Conservation (phyloP, 2,888 invertebrate species). For the Mystacides longicornis region DNA sequence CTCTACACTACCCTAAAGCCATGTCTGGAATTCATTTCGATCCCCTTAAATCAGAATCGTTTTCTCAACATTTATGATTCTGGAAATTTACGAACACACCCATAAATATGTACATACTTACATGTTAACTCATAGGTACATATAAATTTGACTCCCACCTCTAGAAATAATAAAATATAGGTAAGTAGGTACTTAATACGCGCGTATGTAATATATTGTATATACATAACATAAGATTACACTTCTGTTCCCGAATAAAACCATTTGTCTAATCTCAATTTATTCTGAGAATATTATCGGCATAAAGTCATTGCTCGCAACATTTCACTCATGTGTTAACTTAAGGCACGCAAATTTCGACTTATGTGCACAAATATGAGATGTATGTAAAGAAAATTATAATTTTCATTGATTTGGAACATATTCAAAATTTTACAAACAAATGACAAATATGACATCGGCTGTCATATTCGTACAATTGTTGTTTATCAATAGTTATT, state of each 20-base stretch:
- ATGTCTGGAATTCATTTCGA: neutral
- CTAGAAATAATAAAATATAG: neutral
- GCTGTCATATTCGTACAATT: too few species aligned
- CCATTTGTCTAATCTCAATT: constrained; percentile 24
- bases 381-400: too few species aligned
- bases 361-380: too few species aligned
- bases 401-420: too few species aligned
- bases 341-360: too few species aligned
- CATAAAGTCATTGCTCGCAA: too few species aligned
- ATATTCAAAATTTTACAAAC: too few species aligned
- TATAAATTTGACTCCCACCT: neutral
- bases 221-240: too few species aligned
- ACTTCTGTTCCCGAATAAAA: constrained; percentile 22
- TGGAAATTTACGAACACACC: constrained; percentile 6
- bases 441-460: too few species aligned
- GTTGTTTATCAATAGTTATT: too few species aligned
- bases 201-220: too few species aligned
- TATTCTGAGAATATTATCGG: constrained; percentile 22
- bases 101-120: neutral
- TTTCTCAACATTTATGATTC: neutral
- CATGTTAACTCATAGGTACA: neutral
- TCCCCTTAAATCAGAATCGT: neutral
- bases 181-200: neutral
- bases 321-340: too few species aligned
- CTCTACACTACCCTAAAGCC: neutral